These are phyloP conservation scores for Osmoderma eremita DNA, from an alignment of 2,888 invertebrate species.

Conservation along the genomic window DNA sequence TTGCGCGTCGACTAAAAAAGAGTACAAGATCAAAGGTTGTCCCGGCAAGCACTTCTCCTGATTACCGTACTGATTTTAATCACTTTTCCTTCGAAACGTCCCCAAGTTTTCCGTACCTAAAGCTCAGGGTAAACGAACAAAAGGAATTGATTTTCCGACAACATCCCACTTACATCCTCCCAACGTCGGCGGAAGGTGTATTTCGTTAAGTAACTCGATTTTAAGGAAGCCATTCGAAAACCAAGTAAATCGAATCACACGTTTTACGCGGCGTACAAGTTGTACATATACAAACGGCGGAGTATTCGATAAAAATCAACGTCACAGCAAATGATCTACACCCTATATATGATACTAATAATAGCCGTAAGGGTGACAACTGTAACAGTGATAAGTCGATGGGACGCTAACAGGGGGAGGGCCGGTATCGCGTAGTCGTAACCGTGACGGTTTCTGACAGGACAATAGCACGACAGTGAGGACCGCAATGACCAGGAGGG, in stretches of 20 bases:
- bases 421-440: slow-evolving; percentile 43
- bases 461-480: slow-evolving; percentile 45
- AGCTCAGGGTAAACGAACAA: not conserved
- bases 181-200: not conserved
- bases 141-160: slow-evolving; percentile 7
- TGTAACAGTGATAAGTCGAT: slow-evolving; percentile 46
- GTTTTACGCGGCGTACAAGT: not conserved
- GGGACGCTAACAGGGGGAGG: slow-evolving; percentile 37
- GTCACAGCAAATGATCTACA: slow-evolving; percentile 19
- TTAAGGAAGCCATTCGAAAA: not conserved
- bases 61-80: slow-evolving; percentile 13
- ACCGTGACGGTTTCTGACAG: slow-evolving; percentile 49
- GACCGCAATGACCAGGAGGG: slow-evolving; percentile 47
- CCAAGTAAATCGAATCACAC: not conserved
- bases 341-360: slow-evolving; percentile 42
- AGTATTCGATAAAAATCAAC: slow-evolving; percentile 14
- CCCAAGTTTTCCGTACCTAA: slow-evolving; percentile 2
- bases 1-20: not conserved
- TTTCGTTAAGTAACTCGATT: slow-evolving; percentile 1
- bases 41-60: slow-evolving; percentile 5
- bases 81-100: slow-evolving; percentile 2
- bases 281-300: not conserved
- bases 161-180: not conserved
- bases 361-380: slow-evolving; percentile 45
- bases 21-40: slow-evolving; percentile 14